A percentile compares a stretch with the other conserved stretches of the same genome.
phyloP scores from a whole-genome alignment of 2,113 vertebrate genomes.

The Daphoenositta chrysoptera region DNA sequence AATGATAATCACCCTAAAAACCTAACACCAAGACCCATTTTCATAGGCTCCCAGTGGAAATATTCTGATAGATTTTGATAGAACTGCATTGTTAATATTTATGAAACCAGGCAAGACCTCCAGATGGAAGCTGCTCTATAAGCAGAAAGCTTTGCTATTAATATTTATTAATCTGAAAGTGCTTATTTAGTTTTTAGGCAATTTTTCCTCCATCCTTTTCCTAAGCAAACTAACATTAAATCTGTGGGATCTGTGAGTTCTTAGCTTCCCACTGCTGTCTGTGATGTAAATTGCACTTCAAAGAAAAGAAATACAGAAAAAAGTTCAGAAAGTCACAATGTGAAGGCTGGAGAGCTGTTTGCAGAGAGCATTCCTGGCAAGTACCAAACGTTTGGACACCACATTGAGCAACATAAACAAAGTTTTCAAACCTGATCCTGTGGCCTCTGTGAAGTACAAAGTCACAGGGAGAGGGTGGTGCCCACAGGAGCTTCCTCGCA shows the following conservation, averaged over 20 bases:
- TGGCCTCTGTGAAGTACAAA: not conserved
- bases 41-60: not conserved
- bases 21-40: not conserved
- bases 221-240: slow-evolving; percentile 4
- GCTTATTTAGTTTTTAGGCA: slow-evolving; percentile 6
- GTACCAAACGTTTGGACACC: not conserved
- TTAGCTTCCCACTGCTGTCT: not conserved
- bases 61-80: slow-evolving; percentile 2
- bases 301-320: not conserved
- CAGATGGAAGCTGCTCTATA: slow-evolving; percentile 1
- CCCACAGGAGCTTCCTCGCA: not conserved
- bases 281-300: not conserved
- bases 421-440: not conserved
- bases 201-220: not conserved
- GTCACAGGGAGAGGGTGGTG: not conserved
- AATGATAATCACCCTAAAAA: not conserved
- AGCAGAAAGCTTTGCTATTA: slow-evolving; percentile 32
- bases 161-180: slow-evolving; percentile 49
- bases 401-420: not conserved
- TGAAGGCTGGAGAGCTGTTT: not conserved
- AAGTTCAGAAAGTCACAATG: not conserved
- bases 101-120: slow-evolving; percentile 5
- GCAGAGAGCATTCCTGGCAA: not conserved
- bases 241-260: not conserved
- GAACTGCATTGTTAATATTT: slow-evolving; percentile 47